Base-by-base conservation (phyloP, 2,113 vertebrate genomes). In the Ictidomys tridecemlineatus region DNA sequence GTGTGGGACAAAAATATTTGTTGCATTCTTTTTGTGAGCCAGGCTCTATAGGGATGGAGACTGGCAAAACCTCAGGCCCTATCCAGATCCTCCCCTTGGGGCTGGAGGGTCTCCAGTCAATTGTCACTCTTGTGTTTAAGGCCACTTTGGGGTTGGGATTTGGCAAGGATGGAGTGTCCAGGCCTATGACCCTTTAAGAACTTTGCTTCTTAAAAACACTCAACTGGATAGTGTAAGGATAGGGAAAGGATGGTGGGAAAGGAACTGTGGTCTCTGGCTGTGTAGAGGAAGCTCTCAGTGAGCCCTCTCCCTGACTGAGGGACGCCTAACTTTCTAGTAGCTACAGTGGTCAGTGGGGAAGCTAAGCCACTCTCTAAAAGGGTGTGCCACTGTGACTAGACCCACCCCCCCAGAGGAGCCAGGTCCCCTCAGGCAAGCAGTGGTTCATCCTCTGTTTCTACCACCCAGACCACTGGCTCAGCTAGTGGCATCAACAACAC, bases 401-500 rank as follows among this genome's bases (percentile, higher is more conserved):
- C 6, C 6, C 30, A 34, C 5, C 45, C 45, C 45, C 8, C 45
- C 8, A n/a, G 22, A 53, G 37, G 85, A 58, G 56, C 39, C 20
- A 22, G 76, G 42, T 37, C 63, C 70, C 84, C 73, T 99, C 98
- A 99, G 96, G 99, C 98, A 91, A 99, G 99, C 98, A 99, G 98
- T 96, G 99, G 99, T 74, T 99, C 99, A 3, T 99, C 99, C 0
- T 99, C 99, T 30, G 99, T 99, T 84, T 99, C 96, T 0, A 92
- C 78, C 20, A 89, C 90, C 90, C 95, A 96, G 56, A 97, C 78
- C n/a, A 97, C 97, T 20, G 99, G 99, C 45, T 99, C 99, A 8
- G 99, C 98, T 70, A 99, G 98, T 0, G 99, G 99, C 96, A 99
- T 98, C 2, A 99, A 98, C 76, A 99, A 98, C 73, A 99, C 99